Percentiles rank a stretch among this genome's conserved stretches.
These are phyloP conservation scores for Octodon degus DNA, from an alignment of 2,113 vertebrate genomes.

Conservation along the genomic window DNA sequence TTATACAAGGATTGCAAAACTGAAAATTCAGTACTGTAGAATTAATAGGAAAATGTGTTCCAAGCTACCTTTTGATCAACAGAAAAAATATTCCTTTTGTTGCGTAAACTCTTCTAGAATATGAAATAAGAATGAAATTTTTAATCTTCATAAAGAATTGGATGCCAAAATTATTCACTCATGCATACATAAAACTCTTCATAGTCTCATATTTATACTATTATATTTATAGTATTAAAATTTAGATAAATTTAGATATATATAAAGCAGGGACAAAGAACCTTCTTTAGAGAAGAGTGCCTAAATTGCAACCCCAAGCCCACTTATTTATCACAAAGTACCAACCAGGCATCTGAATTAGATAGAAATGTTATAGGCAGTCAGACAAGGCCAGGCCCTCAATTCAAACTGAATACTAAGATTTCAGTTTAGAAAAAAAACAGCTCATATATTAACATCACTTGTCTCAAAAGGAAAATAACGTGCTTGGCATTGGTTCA, in stretches of 20 bases:
- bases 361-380: no score
- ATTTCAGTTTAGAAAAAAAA: background rate
- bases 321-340: background rate
- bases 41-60: background rate
- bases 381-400: background rate
- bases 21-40: background rate
- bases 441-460: background rate
- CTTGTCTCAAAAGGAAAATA: background rate
- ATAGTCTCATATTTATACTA: background rate
- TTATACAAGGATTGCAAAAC: background rate
- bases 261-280: background rate
- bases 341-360: background rate
- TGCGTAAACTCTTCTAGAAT: background rate
- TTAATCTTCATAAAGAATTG: background rate
- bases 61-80: background rate
- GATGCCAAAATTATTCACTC: background rate
- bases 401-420: background rate
- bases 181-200: background rate
- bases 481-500: background rate
- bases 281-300: background rate
- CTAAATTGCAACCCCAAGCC: background rate
- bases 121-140: background rate
- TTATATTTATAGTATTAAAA: no score
- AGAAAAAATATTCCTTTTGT: background rate
- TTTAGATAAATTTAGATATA: background rate